phyloP scores from a whole-genome alignment of 1,140 invertebrate genomes.

The Agrypnia vestita region DNA sequence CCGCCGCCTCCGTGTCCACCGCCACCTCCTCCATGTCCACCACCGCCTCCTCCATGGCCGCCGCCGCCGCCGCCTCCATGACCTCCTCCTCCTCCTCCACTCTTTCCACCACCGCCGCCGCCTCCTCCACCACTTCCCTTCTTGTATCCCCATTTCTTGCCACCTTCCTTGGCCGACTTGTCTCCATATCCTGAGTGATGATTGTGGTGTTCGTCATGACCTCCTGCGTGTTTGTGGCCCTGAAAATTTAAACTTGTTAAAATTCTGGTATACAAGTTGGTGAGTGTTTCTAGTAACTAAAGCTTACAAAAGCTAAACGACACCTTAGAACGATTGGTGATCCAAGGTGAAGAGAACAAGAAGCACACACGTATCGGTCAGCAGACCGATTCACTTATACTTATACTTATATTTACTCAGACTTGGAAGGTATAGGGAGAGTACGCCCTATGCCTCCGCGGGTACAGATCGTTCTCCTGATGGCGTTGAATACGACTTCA shows the following conservation, averaged over 20 bases:
- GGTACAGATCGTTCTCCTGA: no score
- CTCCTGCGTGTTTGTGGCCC: constrained; percentile 73
- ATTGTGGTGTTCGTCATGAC: constrained; percentile 73
- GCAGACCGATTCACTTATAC: no score
- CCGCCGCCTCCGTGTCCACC: constrained; percentile 41
- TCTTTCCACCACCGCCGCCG: constrained; percentile 46
- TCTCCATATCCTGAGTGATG: constrained; percentile 69
- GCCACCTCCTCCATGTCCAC: constrained; percentile 5
- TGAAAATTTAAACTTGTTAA: constrained; percentile 55
- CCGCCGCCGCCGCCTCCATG: constrained; percentile 3
- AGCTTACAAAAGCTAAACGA: no score
- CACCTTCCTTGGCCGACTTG: constrained; percentile 70
- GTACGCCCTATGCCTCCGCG: no score
- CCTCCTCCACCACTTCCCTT: constrained; percentile 65
- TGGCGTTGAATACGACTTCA: no score
- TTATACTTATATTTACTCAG: no score
- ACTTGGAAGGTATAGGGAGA: no score
- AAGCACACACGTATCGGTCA: no score
- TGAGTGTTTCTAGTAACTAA: no score
- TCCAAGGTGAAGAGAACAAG: no score
- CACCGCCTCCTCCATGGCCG: not conserved
- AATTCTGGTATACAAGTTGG: no score
- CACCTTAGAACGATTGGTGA: no score
- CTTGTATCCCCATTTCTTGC: constrained; percentile 75
- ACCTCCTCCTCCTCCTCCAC: constrained; percentile 20